Evolutionary conservation across 2,113 vertebrate genomes (phyloP), one percentile per base, ranked within the genome.

Genomic region (Stegostoma tigrinum): DNA sequence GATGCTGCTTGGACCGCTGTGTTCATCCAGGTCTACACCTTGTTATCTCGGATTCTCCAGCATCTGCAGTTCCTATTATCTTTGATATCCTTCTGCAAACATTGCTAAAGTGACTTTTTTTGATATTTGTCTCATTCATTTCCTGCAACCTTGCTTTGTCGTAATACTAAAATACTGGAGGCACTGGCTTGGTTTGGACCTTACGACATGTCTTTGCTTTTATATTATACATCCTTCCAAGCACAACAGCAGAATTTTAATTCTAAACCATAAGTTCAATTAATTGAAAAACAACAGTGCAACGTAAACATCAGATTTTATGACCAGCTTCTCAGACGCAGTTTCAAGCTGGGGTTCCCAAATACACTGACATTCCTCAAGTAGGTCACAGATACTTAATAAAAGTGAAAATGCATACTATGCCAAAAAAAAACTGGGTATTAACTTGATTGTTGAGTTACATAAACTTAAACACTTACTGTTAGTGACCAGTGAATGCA

Each of bases 401-500:
- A 38, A 52, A 27, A 30, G 61, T 89, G 52, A 89, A 91, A 19
- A 66, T 34, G 34, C 34, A n/a, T 61, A 38, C 55, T 55, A 55
- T 21, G 24, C 24, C 55, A 55, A 30, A 38, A 30, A 38, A 45
- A 17, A 55, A 12, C 34, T 19, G 34, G 94, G 27, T 87, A 5
- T 27, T 23, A 34, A 23, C 48, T n/a, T 95, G 27, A 67, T 24
- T 55, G 80, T 34, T n/a, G 21, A 94, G 78, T 80, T 86, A 86
- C 30, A 19, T 80, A 61, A 80, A 83, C 17, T 67, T 17, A 27
- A 86, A 61, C 61, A 86, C 98, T 98, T 97, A 99, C 99, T 95
- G 98, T 98, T 66, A 99, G 97, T 0, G 98, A 98, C 98, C 99
- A 99, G 97, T 98, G 99, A 96, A 99, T 98, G 8, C 99, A 99